Base-by-base conservation (phyloP, 2,113 vertebrate genomes). In the Empidonax alnorum region DNA sequence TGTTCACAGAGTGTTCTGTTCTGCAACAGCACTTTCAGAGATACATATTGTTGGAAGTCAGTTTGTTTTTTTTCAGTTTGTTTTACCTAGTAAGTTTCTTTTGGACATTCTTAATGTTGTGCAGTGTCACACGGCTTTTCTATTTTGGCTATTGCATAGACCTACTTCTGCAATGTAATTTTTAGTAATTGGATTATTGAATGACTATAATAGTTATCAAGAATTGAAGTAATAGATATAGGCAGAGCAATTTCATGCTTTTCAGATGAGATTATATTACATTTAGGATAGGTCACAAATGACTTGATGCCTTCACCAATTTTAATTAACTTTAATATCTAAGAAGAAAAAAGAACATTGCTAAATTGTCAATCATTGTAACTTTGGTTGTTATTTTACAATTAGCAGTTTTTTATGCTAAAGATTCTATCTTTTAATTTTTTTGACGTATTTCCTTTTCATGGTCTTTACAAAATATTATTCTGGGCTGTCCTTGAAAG, bases 181-280 rank as follows among this genome's bases (percentile, higher is more conserved):
- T 97, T 47, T 93, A 94, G 68, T 92, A 95, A 96, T 86, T 96
- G 89, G 75, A 85, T 96, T 97, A 96, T 75, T 94, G 89, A 95
- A 94, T 84, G 84, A 90, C 82, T 91, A 68, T 94, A 96, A 94
- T 89, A 94, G 93, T 93, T 95, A 95, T 86, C 89, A 97, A 96
- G 90, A 95, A 95, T 59, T 91, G 79, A 96, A 90, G 92, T 96
- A 89, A 97, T 90, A 93, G 66, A 89, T 96, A 94, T 78, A 96
- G 94, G 91, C 96, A 97, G 93, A 93, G 81, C 93, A 92, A 97
- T 97, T 97, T 97, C 96, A 97, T 97, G 97, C 96, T 94, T 96
- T 97, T 96, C 97, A 97, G 90, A 95, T 90, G 86, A 94, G 95
- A 96, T 97, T 97, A 94, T 92, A 90, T 94, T 96, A 72, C 73